These are phyloP conservation scores for Himantopus leucocephalus DNA, from an alignment of 2,113 vertebrate species.

Conservation along the genomic window DNA sequence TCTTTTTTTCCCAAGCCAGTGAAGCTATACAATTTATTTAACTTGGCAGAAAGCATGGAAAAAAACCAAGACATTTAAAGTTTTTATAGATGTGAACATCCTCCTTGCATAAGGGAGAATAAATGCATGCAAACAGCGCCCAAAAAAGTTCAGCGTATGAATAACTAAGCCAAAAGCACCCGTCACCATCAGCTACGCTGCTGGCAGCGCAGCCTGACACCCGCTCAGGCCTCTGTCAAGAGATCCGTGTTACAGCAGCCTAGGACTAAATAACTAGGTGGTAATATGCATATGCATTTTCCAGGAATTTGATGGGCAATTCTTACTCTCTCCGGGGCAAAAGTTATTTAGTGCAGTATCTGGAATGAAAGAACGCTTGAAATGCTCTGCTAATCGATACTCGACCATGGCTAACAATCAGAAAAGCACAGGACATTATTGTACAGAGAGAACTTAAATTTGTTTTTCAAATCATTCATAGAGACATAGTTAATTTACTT, in stretches of 20 bases:
- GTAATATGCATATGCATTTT: not conserved
- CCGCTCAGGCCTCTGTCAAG: not conserved
- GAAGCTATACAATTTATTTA: not conserved
- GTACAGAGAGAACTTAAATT: not conserved
- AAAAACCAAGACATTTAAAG: not conserved
- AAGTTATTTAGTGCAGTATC: not conserved
- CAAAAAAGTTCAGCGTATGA: not conserved
- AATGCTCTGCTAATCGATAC: slow-evolving; percentile 5
- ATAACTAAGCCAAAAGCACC: slow-evolving; percentile 20
- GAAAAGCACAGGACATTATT: not conserved
- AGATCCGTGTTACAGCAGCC: not conserved
- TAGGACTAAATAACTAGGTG: not conserved
- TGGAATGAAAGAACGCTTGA: not conserved
- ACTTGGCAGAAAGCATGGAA: slow-evolving; percentile 13
- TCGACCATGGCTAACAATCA: not conserved
- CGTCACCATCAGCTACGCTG: not conserved
- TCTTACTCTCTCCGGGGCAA: not conserved
- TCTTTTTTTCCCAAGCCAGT: not conserved
- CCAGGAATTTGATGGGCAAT: not conserved
- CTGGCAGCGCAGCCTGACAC: not conserved
- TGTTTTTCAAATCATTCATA: not conserved
- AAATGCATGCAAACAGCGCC: slow-evolving; percentile 8
- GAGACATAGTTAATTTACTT: not conserved
- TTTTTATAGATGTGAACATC: not conserved
- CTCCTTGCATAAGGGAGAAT: not conserved